These are phyloP conservation scores for Allygus modestus DNA, from an alignment of 2,888 invertebrate species.

Conservation along the genomic window DNA sequence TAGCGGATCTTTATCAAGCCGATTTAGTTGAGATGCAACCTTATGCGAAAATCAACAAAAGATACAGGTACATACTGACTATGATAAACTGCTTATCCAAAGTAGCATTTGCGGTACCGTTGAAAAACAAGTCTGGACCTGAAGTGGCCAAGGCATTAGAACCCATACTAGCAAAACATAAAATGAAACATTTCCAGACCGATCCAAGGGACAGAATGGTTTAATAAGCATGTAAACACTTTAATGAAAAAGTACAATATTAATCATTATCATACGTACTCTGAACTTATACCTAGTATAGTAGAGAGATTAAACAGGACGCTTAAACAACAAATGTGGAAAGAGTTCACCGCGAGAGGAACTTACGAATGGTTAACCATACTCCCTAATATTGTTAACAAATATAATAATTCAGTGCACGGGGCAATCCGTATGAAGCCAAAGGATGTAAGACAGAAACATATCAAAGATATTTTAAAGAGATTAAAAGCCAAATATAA, in stretches of 20 bases:
- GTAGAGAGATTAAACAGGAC: conserved; percentile 59
- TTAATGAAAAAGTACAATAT: conserved; percentile 50
- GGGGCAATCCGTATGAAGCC: conserved; percentile 57
- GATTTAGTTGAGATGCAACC: conserved; percentile 62
- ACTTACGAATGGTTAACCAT: conserved; percentile 35
- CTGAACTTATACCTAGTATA: conserved; percentile 18
- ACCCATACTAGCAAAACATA: conserved; percentile 3
- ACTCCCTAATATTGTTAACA: not conserved
- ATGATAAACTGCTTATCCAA: conserved; percentile 58
- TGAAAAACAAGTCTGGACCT: conserved; percentile 56
- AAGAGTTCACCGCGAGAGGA: conserved; percentile 10
- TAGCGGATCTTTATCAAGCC: conserved; percentile 62
- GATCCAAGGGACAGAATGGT: conserved; percentile 56
- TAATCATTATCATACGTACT: conserved; percentile 46
- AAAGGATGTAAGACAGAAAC: conserved; percentile 11
- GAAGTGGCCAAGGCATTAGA: conserved; percentile 18
- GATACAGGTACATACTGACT: conserved; percentile 61
- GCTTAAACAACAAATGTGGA: conserved; percentile 36
- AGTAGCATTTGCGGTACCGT: conserved; percentile 56
- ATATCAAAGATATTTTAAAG: conserved; percentile 1
- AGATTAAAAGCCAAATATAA: not conserved
- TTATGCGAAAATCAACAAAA: conserved; percentile 59
- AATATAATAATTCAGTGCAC: conserved; percentile 48
- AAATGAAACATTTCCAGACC: conserved; percentile 53
- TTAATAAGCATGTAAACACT: conserved; percentile 4